Conservation (phyloP, 2,888 invertebrate genomes). For the Agrotis ipsilon region DNA sequence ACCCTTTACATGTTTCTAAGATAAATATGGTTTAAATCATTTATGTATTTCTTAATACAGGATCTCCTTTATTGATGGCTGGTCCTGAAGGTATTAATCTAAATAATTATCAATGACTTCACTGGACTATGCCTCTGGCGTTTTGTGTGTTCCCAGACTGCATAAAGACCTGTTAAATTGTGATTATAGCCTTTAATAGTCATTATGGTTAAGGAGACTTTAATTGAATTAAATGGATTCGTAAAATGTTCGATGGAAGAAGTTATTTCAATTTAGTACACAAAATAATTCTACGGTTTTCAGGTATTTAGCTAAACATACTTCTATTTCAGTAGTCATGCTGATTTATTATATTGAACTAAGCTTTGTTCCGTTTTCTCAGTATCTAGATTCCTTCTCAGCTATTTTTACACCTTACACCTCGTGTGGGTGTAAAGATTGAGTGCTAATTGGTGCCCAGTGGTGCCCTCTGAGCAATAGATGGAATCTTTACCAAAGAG, state of each 20-base stretch:
- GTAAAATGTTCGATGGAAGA: neutral
- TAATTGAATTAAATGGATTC: neutral
- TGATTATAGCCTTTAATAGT: neutral
- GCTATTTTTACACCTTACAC: constrained; percentile 47
- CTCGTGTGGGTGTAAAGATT: constrained; percentile 67
- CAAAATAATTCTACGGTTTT: neutral
- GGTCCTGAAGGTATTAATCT: constrained; percentile 19
- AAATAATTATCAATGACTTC: constrained; percentile 31
- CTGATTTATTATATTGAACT: constrained; percentile 31
- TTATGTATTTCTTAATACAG: constrained; percentile 19
- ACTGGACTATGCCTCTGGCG: neutral
- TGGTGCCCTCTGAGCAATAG: constrained; percentile 56
- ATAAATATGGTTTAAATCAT: constrained; percentile 34
- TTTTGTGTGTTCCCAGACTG: neutral
- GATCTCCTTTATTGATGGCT: constrained; percentile 30
- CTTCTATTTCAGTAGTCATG: neutral
- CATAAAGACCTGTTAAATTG: neutral
- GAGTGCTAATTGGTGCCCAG: constrained; percentile 72
- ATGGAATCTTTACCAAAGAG: constrained; percentile 63
- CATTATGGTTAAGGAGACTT: neutral
- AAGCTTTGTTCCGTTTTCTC: constrained; percentile 17
- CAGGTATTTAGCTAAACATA: neutral
- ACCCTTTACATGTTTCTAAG: constrained; percentile 46
- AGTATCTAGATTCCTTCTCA: constrained; percentile 8
- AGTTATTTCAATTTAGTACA: neutral